A percentile compares a stretch with the other conserved stretches of the same genome.
These are phyloP conservation scores for Odontamblyopus rebecca DNA, from an alignment of 2,797 vertebrate genomes.

Conservation along the genomic window DNA sequence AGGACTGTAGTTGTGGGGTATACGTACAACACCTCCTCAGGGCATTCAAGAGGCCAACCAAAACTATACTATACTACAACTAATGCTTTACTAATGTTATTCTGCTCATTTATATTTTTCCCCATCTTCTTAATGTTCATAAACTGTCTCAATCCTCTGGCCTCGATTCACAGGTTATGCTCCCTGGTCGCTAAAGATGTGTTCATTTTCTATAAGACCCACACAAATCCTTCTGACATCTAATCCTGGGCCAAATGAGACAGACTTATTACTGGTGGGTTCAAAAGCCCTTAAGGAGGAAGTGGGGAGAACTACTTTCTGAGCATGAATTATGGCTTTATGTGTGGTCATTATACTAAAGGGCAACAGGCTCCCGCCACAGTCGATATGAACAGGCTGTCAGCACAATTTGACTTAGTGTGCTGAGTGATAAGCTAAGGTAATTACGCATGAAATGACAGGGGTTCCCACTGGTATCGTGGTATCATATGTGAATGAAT, in stretches of 20 bases:
- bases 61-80: too few species aligned
- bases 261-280: constrained; percentile 52
- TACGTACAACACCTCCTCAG: too few species aligned
- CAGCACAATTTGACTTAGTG: constrained; percentile 32
- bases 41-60: too few species aligned
- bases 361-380: constrained; percentile 36
- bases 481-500: constrained; percentile 33
- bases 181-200: constrained; percentile 26
- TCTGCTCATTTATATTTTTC: background rate
- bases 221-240: constrained; percentile 46
- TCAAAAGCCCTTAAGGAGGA: constrained; percentile 13
- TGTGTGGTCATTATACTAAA: constrained; percentile 36
- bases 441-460: constrained; percentile 58
- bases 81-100: background rate
- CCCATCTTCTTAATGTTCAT: background rate
- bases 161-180: constrained; percentile 5
- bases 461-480: constrained; percentile 32
- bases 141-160: background rate
- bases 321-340: constrained; percentile 25
- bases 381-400: constrained; percentile 49
- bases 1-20: too few species aligned
- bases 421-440: constrained; percentile 46
- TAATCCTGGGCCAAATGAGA: constrained; percentile 54
- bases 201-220: constrained; percentile 36
- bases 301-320: constrained; percentile 16